Evolutionary conservation across 2,888 invertebrate species (phyloP).

Genomic region (Stenodera caucasica): DNA sequence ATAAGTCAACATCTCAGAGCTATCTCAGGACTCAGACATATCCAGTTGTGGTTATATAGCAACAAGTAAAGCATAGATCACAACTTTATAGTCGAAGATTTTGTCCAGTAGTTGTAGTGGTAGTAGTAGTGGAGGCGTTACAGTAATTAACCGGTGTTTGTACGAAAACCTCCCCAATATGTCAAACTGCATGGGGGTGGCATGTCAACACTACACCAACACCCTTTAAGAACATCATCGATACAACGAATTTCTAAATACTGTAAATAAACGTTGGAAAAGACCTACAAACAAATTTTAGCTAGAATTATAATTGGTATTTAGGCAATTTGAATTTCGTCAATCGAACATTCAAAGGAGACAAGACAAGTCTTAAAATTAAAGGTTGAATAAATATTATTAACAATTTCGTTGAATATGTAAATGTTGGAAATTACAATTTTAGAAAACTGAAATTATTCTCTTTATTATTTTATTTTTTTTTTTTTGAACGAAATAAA

Average conservation of each 20-base stretch:
- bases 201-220: conserved; percentile 12
- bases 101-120: conserved; percentile 30
- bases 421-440: conserved; percentile 23
- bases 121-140: too few relatives aligned
- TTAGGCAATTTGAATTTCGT: background rate
- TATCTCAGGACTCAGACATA: conserved; percentile 10
- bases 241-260: too few relatives aligned
- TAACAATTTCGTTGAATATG: conserved; percentile 15
- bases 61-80: conserved; percentile 30
- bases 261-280: conserved; percentile 11
- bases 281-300: too few relatives aligned
- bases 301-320: too few relatives aligned
- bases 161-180: conserved; percentile 34
- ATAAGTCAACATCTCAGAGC: conserved; percentile 24
- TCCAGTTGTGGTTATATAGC: too few relatives aligned
- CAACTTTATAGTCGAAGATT: conserved; percentile 10
- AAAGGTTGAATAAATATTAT: conserved; percentile 8
- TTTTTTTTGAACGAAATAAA: too few relatives aligned
- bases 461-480: too few relatives aligned
- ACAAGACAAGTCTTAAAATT: background rate
- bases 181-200: conserved; percentile 22
- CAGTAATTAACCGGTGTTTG: conserved; percentile 34
- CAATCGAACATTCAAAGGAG: conserved; percentile 5
- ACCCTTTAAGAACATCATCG: background rate
- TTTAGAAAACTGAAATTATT: conserved; percentile 16